Base-by-base conservation (phyloP, 2,888 invertebrate species). In the Sipunculus nudus region DNA sequence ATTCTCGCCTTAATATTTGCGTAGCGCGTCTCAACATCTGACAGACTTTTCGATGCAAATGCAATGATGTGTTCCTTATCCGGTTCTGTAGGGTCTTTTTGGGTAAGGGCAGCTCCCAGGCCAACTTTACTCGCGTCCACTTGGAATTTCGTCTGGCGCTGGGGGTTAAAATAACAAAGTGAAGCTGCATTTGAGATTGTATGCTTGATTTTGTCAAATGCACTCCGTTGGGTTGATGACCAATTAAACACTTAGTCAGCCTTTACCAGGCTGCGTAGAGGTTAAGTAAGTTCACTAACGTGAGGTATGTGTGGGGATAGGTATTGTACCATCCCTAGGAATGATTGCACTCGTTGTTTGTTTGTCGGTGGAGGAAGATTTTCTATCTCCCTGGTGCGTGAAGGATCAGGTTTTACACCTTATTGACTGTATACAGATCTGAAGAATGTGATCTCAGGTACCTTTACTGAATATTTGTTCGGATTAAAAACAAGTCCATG, bases 1-100 rank as follows among this genome's bases (percentile, higher is more conserved):
- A 52, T 46, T 70, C 63, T 25, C 61, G 50, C 45, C n/a, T 68
- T 62, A 2, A 63, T 70, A 29, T 60, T 52, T 6, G 59, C 65
- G 47, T 60, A 60, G 13, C 59, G 38, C 16, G 38, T n/a, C 32
- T 41, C 62, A 13, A 40, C 39, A 39, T 63, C 59, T 8, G 59
- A 43, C 26, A 67, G 43, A 13, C 40, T 32, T 50, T 66, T 56
- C 21, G 57, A 59, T 3, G 56, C 61, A 38, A 52, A 59, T 13
- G 62, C 60, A 10, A 67, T 53, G n/a, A 50, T 23, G 8, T 23
- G 50, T 23, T 50, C 50, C 6, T 31, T 16, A 13, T 50, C 50
- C 26, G 61, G 64, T 43, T 52, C 53, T 23, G 35, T 29, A 6
- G 32, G n/a, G 13, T 53, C 59, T 2, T 59, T 45, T 26, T 59